phyloP scores from a whole-genome alignment of 2,797 vertebrate genomes.

The Phalloptychus januarius region DNA sequence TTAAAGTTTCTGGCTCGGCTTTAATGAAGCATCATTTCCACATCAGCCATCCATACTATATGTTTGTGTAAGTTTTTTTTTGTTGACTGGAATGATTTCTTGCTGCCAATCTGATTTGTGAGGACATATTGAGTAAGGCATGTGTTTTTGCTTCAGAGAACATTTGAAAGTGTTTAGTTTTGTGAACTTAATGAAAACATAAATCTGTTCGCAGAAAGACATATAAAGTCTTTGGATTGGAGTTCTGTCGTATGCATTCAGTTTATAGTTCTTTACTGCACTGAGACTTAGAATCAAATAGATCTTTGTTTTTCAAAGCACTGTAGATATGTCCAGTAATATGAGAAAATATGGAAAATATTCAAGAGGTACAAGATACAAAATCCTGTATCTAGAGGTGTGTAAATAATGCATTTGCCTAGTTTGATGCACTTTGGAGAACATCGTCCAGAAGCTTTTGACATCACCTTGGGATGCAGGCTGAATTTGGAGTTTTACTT shows the following conservation, averaged over 20 bases:
- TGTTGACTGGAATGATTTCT: background rate
- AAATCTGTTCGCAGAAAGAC: background rate
- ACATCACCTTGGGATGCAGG: constrained; percentile 4
- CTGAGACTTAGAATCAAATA: background rate
- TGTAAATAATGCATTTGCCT: background rate
- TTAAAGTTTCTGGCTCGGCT: background rate
- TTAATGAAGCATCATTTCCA: background rate
- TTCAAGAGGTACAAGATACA: background rate
- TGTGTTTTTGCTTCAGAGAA: background rate
- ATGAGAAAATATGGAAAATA: background rate
- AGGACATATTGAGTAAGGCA: background rate
- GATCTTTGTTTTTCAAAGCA: background rate
- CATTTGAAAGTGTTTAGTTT: background rate
- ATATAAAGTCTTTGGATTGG: background rate
- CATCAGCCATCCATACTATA: background rate
- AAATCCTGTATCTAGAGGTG: background rate
- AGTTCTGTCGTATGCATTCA: background rate
- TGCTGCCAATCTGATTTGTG: background rate
- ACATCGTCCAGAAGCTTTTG: background rate
- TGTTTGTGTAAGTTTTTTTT: background rate
- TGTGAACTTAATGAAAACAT: background rate
- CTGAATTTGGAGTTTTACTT: constrained; percentile 15
- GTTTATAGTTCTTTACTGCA: background rate
- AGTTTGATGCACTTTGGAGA: background rate
- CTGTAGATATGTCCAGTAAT: too few species aligned